phyloP scores from a whole-genome alignment of 2,797 vertebrate genomes.

The Aphelocoma californica region DNA sequence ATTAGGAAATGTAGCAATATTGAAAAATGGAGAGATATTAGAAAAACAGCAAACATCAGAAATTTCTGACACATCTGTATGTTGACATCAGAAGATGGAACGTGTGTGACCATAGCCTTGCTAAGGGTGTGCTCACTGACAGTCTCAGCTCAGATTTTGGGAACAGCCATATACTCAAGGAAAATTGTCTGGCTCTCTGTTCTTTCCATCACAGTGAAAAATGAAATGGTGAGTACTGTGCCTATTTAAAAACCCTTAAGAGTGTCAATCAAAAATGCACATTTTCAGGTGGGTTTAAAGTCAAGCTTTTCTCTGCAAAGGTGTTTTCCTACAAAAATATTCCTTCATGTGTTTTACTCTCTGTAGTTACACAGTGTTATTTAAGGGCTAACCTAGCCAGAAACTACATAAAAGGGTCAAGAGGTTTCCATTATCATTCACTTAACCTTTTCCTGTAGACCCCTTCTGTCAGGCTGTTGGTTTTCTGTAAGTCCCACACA shows the following conservation, averaged over 20 bases:
- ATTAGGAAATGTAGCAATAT: neutral
- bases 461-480: neutral
- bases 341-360: rapidly evolving
- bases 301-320: neutral
- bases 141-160: neutral
- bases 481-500: neutral
- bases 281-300: neutral
- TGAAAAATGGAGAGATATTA: neutral
- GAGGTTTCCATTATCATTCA: neutral
- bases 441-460: neutral
- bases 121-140: neutral
- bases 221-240: neutral
- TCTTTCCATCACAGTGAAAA: neutral
- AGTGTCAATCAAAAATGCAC: neutral
- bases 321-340: neutral
- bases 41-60: neutral
- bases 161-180: neutral
- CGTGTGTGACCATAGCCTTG: neutral
- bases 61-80: neutral
- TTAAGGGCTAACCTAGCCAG: neutral
- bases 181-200: neutral
- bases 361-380: neutral
- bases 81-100: neutral
- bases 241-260: neutral
- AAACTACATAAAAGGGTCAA: neutral